Percentiles rank a stretch among this genome's conserved stretches.
phyloP scores from a whole-genome alignment of 2,888 invertebrate genomes.

The Tortrix viridana region DNA sequence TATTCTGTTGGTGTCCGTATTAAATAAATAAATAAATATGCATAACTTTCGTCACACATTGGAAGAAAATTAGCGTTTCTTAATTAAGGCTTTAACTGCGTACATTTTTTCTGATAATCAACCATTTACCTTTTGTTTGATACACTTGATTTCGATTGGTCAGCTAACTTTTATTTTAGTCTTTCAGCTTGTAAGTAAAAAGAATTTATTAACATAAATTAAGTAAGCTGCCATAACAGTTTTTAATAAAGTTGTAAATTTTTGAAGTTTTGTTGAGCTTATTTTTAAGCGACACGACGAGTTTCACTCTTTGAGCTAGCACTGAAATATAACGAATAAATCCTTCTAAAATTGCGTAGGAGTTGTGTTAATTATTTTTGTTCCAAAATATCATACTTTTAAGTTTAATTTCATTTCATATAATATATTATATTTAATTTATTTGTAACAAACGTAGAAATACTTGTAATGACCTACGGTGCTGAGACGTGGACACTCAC shows the following conservation, averaged over 20 bases:
- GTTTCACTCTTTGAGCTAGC: background rate
- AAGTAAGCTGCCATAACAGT: background rate
- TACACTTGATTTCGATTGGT: too few species aligned
- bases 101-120: too few species aligned
- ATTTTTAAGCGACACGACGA: conserved; percentile 1
- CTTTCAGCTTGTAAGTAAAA: background rate
- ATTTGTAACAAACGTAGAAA: background rate
- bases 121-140: too few species aligned
- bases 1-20: too few species aligned
- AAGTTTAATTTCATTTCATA: background rate
- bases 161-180: too few species aligned
- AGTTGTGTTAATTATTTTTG: background rate
- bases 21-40: too few species aligned
- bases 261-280: background rate
- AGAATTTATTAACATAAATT: background rate
- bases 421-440: background rate
- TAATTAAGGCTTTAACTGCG: too few species aligned
- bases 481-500: too few species aligned
- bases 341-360: background rate
- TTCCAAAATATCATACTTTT: background rate
- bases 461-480: too few species aligned
- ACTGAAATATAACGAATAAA: background rate
- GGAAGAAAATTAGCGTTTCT: too few species aligned
- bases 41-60: too few species aligned
- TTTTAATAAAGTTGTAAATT: background rate